These are phyloP conservation scores for Seriola rivoliana DNA, from an alignment of 2,113 vertebrate species.

Conservation along the genomic window DNA sequence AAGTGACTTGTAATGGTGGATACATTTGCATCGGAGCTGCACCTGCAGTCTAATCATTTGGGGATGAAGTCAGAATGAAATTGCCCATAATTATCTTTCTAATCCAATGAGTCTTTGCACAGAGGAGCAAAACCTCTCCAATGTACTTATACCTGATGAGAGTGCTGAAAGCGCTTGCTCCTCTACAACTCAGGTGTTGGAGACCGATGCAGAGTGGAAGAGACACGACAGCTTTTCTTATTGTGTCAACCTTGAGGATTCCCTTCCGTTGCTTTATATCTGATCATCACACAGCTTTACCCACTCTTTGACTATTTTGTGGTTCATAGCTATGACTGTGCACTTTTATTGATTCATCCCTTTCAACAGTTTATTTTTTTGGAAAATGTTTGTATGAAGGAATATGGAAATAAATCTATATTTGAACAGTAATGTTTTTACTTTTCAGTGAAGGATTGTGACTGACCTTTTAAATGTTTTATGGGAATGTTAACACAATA, in stretches of 20 bases:
- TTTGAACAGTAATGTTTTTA: constrained; percentile 66
- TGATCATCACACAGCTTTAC: constrained; percentile 64
- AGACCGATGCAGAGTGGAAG: constrained; percentile 50
- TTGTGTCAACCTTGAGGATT: constrained; percentile 37
- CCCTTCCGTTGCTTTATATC: constrained; percentile 52
- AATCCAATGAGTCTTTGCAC: constrained; percentile 61
- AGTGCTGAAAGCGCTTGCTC: constrained; percentile 30
- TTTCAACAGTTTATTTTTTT: constrained; percentile 73
- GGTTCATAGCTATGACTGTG: constrained; percentile 49
- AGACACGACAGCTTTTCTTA: constrained; percentile 15
- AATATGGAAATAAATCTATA: constrained; percentile 81
- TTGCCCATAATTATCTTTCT: constrained; percentile 48
- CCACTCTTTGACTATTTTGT: constrained; percentile 43
- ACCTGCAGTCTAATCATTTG: constrained; percentile 60
- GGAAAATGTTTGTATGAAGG: constrained; percentile 75
- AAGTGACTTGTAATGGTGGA: constrained; percentile 33
- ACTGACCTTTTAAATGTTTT: constrained; percentile 11
- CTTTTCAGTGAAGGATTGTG: neutral
- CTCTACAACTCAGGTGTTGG: constrained; percentile 70
- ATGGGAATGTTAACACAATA: neutral
- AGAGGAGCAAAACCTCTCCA: constrained; percentile 46
- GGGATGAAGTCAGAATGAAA: constrained; percentile 40
- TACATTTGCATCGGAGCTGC: constrained; percentile 35
- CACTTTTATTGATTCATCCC: constrained; percentile 70
- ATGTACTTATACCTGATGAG: constrained; percentile 13